Percentiles rank a stretch among this genome's conserved stretches.
phyloP scores from a whole-genome alignment of 2,888 invertebrate species.

The Agrilus cyanescens region DNA sequence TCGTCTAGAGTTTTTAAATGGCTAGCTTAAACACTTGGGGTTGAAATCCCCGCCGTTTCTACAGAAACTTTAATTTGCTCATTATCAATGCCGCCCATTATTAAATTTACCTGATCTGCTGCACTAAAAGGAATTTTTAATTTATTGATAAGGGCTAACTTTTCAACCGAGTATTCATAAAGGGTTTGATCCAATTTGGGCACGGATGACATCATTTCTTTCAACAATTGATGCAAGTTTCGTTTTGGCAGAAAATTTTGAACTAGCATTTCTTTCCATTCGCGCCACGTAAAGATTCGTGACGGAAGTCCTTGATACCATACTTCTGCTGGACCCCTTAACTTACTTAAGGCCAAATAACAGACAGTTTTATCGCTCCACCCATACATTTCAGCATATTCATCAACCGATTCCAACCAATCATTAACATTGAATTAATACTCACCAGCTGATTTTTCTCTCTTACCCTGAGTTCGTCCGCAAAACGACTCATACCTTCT shows the following conservation, averaged over 20 bases:
- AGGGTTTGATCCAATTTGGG: background rate
- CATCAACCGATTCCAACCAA: no score
- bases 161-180: conserved; percentile 1
- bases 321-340: conserved; percentile 13
- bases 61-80: conserved; percentile 3
- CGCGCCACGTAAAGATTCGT: conserved; percentile 16
- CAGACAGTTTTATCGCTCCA: background rate
- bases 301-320: conserved; percentile 18
- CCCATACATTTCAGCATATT: no score
- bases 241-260: conserved; percentile 18
- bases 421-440: no score
- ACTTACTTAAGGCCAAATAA: conserved; percentile 15
- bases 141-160: conserved; percentile 1
- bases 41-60: no score
- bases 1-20: no score
- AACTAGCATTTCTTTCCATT: conserved; percentile 19
- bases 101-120: conserved; percentile 3
- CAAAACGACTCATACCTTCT: no score
- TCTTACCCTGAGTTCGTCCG: no score
- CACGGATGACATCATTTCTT: background rate
- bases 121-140: conserved; percentile 1
- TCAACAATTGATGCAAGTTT: conserved; percentile 10
- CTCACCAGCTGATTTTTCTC: no score
- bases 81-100: conserved; percentile 2
- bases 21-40: no score